Evolutionary conservation across 2,113 vertebrate genomes (phyloP).

Genomic region (Mesitornis unicolor): DNA sequence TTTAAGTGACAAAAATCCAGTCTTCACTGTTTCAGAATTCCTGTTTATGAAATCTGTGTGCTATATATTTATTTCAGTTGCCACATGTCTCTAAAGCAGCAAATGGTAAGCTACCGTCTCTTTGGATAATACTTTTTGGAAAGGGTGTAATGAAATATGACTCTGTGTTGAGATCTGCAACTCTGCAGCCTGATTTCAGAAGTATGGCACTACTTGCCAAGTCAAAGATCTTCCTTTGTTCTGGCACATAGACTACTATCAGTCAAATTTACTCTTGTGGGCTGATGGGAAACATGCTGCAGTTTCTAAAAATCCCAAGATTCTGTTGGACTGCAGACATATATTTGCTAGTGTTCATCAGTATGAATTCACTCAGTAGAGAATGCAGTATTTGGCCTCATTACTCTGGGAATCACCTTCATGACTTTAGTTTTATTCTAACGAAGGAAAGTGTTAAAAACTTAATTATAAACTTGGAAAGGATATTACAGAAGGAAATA

Average conservation of each 20-base stretch:
- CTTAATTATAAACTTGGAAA: neutral
- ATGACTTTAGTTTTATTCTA: neutral
- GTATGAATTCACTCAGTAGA: neutral
- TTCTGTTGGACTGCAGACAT: neutral
- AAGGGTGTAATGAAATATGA: rapidly evolving
- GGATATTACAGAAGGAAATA: neutral
- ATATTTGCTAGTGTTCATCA: neutral
- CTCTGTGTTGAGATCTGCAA: neutral
- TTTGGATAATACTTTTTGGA: neutral
- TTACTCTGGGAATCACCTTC: neutral
- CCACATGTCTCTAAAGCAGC: neutral
- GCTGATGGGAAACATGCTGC: neutral
- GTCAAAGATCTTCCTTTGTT: neutral
- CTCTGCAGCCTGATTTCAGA: neutral
- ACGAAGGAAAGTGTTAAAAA: neutral
- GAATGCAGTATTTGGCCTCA: neutral
- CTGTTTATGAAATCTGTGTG: neutral
- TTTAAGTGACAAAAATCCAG: neutral
- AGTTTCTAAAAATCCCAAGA: neutral
- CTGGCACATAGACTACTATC: neutral
- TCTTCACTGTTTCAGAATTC: neutral
- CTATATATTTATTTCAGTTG: neutral
- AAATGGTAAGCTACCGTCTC: neutral
- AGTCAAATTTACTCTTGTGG: neutral
- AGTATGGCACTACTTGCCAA: no score